Evolutionary conservation across 1,140 invertebrate genomes (phyloP).

Genomic region (Pseudachorutes palmiensis): DNA sequence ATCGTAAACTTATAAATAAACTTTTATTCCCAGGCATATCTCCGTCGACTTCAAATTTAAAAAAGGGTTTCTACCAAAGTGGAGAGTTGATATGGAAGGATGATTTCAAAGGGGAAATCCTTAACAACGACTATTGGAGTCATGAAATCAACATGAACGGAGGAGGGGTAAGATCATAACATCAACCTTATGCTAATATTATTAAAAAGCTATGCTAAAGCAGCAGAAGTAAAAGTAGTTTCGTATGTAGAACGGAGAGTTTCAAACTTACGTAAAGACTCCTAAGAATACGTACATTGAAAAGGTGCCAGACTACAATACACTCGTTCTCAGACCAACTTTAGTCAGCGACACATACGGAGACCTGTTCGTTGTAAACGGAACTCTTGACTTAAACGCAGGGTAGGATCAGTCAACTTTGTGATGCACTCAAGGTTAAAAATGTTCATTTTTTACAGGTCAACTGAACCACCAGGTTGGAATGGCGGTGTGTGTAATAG

Average conservation of each 20-base stretch:
- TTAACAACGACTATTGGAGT: constrained; percentile 15
- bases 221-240: no score
- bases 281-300: constrained; percentile 49
- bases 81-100: background rate
- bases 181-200: background rate
- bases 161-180: constrained; percentile 1
- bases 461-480: constrained; percentile 20
- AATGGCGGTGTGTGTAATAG: constrained; percentile 13
- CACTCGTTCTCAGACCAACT: constrained; percentile 52
- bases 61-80: no score
- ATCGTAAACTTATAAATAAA: no score
- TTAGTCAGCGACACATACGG: constrained; percentile 47
- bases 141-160: constrained; percentile 28
- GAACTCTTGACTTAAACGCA: background rate
- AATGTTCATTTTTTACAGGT: constrained; percentile 17
- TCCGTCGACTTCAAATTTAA: no score
- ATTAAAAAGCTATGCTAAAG: no score
- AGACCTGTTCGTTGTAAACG: constrained; percentile 42
- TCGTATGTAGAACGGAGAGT: constrained; percentile 43
- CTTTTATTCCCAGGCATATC: no score
- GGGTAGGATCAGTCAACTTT: constrained; percentile 46
- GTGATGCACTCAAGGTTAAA: constrained; percentile 49
- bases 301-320: constrained; percentile 54
- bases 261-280: constrained; percentile 58
- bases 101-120: constrained; percentile 7